These are phyloP conservation scores for Lichenostomus cassidix DNA, from an alignment of 2,113 vertebrate genomes.

Conservation along the genomic window DNA sequence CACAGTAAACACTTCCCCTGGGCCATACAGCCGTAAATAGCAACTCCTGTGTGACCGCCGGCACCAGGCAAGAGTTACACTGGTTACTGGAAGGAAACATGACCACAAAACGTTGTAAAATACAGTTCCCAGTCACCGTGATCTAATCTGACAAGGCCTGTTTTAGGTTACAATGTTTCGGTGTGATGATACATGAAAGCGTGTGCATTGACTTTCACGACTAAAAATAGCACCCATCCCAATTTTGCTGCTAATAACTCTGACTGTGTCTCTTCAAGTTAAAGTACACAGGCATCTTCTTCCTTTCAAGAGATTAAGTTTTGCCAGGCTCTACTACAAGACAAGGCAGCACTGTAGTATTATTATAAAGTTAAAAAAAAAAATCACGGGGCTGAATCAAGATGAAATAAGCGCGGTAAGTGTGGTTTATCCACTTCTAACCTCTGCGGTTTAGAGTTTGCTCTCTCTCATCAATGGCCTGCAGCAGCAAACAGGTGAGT, in stretches of 20 bases:
- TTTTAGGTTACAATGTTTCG: neutral
- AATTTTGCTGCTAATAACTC: neutral
- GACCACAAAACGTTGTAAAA: neutral
- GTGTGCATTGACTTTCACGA: neutral
- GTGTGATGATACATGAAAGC: neutral
- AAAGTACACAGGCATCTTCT: neutral
- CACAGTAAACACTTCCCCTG: neutral
- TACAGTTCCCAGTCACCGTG: neutral
- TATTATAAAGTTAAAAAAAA: neutral
- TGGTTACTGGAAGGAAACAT: neutral
- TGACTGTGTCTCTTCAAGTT: neutral
- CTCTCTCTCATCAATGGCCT: neutral
- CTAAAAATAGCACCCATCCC: neutral
- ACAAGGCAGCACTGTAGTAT: neutral
- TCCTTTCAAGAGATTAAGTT: neutral
- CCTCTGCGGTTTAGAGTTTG: neutral
- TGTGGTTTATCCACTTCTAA: neutral
- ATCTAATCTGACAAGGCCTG: neutral
- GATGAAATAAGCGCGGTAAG: neutral
- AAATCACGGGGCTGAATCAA: neutral
- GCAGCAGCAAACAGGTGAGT: neutral
- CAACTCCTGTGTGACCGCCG: neutral
- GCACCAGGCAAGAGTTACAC: neutral
- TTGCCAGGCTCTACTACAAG: neutral
- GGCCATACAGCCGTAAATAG: fast-evolving